Evolutionary conservation across 2,888 invertebrate genomes (phyloP), one percentile per base, ranked within the genome.

Genomic region (Operophtera brumata): DNA sequence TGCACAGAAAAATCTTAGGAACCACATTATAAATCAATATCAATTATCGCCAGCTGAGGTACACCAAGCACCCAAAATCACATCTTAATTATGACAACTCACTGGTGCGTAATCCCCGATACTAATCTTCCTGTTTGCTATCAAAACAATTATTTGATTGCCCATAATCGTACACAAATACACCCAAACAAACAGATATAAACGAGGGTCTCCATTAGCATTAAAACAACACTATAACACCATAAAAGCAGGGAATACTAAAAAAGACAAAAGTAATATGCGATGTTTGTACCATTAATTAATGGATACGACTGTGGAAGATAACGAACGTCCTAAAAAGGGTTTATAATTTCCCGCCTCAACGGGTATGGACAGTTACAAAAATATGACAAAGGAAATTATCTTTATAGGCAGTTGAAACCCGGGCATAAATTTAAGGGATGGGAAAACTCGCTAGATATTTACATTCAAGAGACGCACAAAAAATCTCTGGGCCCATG

Each of bases 371-470:
- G 11, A 11, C 7, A 11, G 62, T 65, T 70, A 67, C 59, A 70
- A 65, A 67, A 71, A 71, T 65, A 70, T 71, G 57, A 65, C 66
- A 69, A 72, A 70, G 59, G 65, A 69, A 67, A 70, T 71, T 67
- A 66, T 59, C 66, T 66, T 65, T 60, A 66, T 61, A 47, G 55
- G 49, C 61, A 44, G 59, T 65, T 66, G 67, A 65, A 65, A 69
- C 66, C 68, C 63, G 66, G 61, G 64, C 59, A 65, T 57, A 59
- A 61, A 47, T 56, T 56, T 48, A 26, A 52, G 41, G 57, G 61
- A 46, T 49, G 54, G 60, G 54, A 68, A 64, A 69, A 71, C 56
- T 54, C 36, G 49, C 57, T 44, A 41, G 35, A 41, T 44, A 32
- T 41, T 53, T 40, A 54, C 53, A 57, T 47, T 43, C 48, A 44